These are phyloP conservation scores for Microcebus jonahi DNA, from an alignment of 2,113 vertebrate genomes.

Conservation along the genomic window DNA sequence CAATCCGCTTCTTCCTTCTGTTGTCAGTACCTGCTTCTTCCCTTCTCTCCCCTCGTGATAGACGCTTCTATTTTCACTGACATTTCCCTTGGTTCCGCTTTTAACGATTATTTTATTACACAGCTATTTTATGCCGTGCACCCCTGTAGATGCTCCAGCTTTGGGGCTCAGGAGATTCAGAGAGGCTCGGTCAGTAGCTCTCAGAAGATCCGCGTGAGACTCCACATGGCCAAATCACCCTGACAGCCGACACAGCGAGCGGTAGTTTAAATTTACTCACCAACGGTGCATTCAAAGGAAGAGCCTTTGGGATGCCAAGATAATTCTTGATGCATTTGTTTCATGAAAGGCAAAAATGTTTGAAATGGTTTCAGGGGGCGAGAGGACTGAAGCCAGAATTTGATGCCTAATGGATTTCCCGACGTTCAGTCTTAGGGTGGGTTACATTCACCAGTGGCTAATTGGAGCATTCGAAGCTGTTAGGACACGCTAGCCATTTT, in stretches of 20 bases:
- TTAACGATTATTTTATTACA: neutral
- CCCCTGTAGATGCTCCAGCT: neutral
- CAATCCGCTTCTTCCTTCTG: neutral
- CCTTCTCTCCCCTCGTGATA: neutral
- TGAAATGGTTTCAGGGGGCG: neutral
- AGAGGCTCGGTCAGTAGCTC: neutral
- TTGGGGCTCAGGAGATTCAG: neutral
- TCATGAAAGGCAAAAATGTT: neutral
- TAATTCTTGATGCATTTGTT: neutral
- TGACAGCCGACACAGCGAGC: neutral
- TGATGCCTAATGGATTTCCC: neutral
- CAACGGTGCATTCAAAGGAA: neutral
- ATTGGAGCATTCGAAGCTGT: neutral
- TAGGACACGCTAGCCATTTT: neutral
- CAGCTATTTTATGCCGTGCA: neutral
- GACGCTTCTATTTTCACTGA: neutral
- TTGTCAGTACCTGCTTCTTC: neutral
- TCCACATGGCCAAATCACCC: neutral
- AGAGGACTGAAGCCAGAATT: neutral
- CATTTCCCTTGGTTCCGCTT: neutral
- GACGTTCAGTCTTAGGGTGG: neutral
- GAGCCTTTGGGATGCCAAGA: neutral
- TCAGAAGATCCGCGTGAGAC: neutral
- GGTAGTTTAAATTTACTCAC: neutral
- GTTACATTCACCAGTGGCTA: neutral